Conservation (phyloP, 2,888 invertebrate species). For the Phorcus lineatus region DNA sequence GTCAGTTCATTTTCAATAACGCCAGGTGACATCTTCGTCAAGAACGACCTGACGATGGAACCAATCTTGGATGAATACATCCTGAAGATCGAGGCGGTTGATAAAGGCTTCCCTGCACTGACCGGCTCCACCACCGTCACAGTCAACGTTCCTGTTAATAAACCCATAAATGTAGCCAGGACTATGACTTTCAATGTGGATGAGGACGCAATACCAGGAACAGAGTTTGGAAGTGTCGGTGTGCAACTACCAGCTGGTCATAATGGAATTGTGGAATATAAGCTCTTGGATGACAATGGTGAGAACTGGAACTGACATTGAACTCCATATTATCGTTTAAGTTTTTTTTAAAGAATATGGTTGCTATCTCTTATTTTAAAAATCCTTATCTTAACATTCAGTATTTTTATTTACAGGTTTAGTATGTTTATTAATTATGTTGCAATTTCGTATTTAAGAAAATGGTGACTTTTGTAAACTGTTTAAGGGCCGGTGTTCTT, state of each 20-base stretch:
- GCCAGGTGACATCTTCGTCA: background rate
- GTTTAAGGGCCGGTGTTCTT: too few species aligned
- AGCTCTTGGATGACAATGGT: slow-evolving; percentile 6
- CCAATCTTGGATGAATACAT: slow-evolving; percentile 21
- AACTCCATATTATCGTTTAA: too few species aligned
- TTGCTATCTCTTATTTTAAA: too few species aligned
- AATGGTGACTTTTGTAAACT: too few species aligned
- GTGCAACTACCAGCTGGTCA: background rate
- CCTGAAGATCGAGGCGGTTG: slow-evolving; percentile 19
- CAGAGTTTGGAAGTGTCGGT: background rate
- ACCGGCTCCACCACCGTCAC: background rate
- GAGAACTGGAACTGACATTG: background rate
- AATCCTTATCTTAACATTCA: too few species aligned
- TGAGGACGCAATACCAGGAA: background rate
- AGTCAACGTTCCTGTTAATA: slow-evolving; percentile 29
- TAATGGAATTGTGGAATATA: background rate
- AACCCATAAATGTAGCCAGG: background rate
- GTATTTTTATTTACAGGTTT: too few species aligned
- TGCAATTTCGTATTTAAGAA: too few species aligned
- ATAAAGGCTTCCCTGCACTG: slow-evolving; percentile 21
- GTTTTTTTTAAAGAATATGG: too few species aligned
- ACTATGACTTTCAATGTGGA: background rate
- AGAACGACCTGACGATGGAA: slow-evolving; percentile 1
- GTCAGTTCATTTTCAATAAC: too few species aligned
- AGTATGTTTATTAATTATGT: too few species aligned